A percentile compares a stretch with the other conserved stretches of the same genome.
phyloP scores from a whole-genome alignment of 1,140 invertebrate genomes.

The Drosophila ironensis region DNA sequence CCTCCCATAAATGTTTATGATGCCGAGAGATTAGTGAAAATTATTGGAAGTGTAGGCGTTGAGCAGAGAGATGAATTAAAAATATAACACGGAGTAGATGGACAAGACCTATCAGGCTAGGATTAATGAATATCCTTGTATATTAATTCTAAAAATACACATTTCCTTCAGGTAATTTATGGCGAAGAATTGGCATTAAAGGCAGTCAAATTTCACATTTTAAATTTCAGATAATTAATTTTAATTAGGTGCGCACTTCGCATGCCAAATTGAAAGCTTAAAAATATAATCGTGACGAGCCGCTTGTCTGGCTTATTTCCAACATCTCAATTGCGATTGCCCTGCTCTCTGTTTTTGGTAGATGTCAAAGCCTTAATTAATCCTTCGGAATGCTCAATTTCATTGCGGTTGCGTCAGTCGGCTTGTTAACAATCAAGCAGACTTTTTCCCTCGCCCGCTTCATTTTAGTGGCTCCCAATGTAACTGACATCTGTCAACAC shows the following conservation, averaged over 20 bases:
- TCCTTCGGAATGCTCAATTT: conserved; percentile 57
- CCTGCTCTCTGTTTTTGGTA: conserved; percentile 14
- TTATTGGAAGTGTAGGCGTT: background rate
- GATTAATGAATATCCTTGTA: no score
- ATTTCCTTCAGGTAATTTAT: no score
- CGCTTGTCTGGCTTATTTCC: background rate
- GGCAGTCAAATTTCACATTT: no score
- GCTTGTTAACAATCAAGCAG: conserved; percentile 48
- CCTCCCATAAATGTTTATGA: conserved; percentile 30
- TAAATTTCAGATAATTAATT: no score
- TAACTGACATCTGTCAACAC: conserved; percentile 50
- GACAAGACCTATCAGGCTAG: no score
- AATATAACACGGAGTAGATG: background rate
- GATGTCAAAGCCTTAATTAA: conserved; percentile 65
- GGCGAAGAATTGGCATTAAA: no score
- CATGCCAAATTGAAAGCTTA: background rate
- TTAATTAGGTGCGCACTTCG: no score
- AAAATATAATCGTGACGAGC: background rate
- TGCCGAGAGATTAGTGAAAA: background rate
- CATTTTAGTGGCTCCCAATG: conserved; percentile 2
- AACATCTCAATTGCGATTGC: background rate
- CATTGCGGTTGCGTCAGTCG: conserved; percentile 51
- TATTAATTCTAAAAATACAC: no score
- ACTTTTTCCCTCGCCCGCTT: conserved; percentile 1
- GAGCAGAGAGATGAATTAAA: background rate